Conservation (phyloP, 2,888 invertebrate species). For the Coleophora deauratella region DNA sequence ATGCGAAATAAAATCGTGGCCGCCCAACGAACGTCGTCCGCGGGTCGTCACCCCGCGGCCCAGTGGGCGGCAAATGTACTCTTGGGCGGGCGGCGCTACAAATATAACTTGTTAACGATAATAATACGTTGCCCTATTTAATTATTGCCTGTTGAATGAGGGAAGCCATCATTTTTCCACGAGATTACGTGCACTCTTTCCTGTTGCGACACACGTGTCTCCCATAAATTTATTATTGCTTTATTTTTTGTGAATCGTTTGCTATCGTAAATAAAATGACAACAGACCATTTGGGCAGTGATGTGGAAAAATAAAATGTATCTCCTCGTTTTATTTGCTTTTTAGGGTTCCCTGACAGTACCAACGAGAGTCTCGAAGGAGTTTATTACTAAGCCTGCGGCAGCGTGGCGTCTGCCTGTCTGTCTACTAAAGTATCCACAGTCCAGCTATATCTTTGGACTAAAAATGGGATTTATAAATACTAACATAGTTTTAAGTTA, state of each 20-base stretch:
- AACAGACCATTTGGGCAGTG: no score
- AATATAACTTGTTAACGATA: slow-evolving; percentile 53
- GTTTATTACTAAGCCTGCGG: no score
- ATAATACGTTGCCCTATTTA: slow-evolving; percentile 47
- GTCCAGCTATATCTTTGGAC: no score
- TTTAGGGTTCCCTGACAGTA: no score
- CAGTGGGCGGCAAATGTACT: slow-evolving; percentile 56
- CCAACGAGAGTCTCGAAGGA: no score
- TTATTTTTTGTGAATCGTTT: no score
- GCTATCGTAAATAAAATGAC: no score
- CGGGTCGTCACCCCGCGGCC: slow-evolving; percentile 48
- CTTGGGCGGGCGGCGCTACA: slow-evolving; percentile 43
- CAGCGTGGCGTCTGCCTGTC: no score
- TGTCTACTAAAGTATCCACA: no score
- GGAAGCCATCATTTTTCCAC: slow-evolving; percentile 21
- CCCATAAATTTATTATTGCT: neutral
- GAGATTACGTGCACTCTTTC: slow-evolving; percentile 14
- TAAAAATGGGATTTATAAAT: no score
- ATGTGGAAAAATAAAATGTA: no score
- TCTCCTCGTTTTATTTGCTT: neutral
- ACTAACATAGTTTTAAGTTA: no score
- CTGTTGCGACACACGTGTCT: slow-evolving; percentile 6
- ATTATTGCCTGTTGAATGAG: slow-evolving; percentile 44
- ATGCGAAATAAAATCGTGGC: neutral
- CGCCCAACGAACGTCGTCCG: slow-evolving; percentile 32